Percentiles rank a stretch among this genome's conserved stretches.
phyloP scores from a whole-genome alignment of 2,113 vertebrate species.

The Antennarius striatus region DNA sequence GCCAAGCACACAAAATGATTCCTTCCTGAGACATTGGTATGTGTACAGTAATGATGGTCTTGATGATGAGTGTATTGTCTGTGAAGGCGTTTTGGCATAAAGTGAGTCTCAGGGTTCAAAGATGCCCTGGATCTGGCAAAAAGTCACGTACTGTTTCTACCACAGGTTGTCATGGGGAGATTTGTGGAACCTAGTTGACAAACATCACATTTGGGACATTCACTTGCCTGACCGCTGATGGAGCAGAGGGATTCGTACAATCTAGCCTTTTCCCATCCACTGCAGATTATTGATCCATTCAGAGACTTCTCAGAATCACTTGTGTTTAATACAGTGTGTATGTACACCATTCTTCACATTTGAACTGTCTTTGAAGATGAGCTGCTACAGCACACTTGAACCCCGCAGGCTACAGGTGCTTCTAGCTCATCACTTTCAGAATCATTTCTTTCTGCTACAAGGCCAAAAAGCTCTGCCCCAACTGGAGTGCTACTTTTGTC shows the following conservation, averaged over 20 bases:
- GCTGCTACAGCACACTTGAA: conserved; percentile 22
- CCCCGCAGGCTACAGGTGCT: conserved; percentile 7
- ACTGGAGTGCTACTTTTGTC: conserved; percentile 69
- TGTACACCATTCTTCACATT: conserved; percentile 70
- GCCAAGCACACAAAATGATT: conserved; percentile 78
- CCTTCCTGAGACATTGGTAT: conserved; percentile 79
- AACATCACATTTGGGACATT: conserved; percentile 60
- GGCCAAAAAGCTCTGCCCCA: conserved; percentile 69
- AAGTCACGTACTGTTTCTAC: conserved; percentile 57
- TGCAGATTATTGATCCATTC: conserved; percentile 42
- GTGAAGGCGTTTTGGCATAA: conserved; percentile 76
- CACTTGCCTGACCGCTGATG: conserved; percentile 48
- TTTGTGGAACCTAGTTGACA: conserved; percentile 39
- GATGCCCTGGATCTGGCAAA: conserved; percentile 59
- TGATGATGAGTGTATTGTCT: conserved; percentile 48
- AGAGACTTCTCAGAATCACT: conserved; percentile 41
- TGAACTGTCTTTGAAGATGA: conserved; percentile 44
- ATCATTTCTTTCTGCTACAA: conserved; percentile 62
- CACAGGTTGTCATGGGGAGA: conserved; percentile 47
- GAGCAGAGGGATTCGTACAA: conserved; percentile 38
- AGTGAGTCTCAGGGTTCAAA: conserved; percentile 69
- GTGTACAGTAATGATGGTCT: conserved; percentile 73
- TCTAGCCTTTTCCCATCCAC: conserved; percentile 41
- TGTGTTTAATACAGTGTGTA: conserved; percentile 65
- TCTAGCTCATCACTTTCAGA: conserved; percentile 28